phyloP scores from a whole-genome alignment of 2,888 invertebrate genomes.

The Pheosia gnoma region DNA sequence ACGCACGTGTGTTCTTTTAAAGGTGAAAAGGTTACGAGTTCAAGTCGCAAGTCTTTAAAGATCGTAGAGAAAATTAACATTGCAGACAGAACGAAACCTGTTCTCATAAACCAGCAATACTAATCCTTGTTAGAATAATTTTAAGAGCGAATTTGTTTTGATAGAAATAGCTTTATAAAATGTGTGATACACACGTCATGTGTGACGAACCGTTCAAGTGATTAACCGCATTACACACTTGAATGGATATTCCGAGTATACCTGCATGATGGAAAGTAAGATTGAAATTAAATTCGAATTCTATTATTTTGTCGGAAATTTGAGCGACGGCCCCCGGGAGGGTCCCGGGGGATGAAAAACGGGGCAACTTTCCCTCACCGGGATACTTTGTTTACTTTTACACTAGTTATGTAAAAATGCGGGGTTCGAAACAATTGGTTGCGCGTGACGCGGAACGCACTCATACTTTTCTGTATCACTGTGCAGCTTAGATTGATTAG shows the following conservation, averaged over 20 bases:
- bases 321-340: conserved; percentile 58
- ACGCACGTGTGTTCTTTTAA: conserved; percentile 72
- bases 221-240: conserved; percentile 9
- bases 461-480: conserved; percentile 21
- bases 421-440: conserved; percentile 56
- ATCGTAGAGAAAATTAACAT: conserved; percentile 24
- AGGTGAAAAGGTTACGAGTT: conserved; percentile 70
- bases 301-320: conserved; percentile 73
- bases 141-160: neutral
- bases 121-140: conserved; percentile 15
- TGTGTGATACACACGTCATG: no score
- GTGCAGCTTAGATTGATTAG: neutral
- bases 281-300: conserved; percentile 67
- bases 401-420: conserved; percentile 73
- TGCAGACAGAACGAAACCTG: conserved; percentile 14
- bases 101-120: conserved; percentile 12
- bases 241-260: conserved; percentile 30
- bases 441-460: conserved; percentile 47
- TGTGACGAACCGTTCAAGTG: neutral
- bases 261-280: conserved; percentile 39
- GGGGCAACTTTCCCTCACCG: conserved; percentile 74
- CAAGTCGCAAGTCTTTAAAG: conserved; percentile 51
- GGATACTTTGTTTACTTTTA: conserved; percentile 72
- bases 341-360: conserved; percentile 72
- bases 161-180: no score